A percentile compares a stretch with the other conserved stretches of the same genome.
Conservation (phyloP, 1,140 invertebrate species). For the Alviniconcha marisindica region DNA sequence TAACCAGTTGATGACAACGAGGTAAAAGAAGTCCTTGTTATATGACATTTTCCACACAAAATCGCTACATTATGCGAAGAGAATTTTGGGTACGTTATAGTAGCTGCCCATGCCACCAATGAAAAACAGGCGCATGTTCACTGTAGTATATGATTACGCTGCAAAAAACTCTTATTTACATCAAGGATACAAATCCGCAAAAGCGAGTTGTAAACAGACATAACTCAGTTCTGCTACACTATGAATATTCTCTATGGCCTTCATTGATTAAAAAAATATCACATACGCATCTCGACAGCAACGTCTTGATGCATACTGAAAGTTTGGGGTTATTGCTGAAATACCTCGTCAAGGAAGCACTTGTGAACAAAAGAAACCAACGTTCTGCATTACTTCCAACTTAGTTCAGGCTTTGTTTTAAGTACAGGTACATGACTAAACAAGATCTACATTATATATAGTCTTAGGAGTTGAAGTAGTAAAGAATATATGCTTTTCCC, state of each 20-base stretch:
- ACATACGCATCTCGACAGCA: neutral
- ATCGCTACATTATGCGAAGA: slow-evolving; percentile 7
- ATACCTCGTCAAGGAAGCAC: neutral
- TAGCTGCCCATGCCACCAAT: slow-evolving; percentile 25
- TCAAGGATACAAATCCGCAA: neutral
- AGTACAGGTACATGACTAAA: neutral
- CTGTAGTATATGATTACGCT: neutral
- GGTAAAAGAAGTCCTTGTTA: too few species aligned
- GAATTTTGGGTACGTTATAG: neutral
- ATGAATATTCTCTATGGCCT: neutral
- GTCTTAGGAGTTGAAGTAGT: neutral
- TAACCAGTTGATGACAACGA: too few species aligned
- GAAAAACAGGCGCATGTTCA: neutral
- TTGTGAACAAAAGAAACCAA: slow-evolving; percentile 5
- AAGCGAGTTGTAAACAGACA: neutral
- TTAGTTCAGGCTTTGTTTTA: neutral
- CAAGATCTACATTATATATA: neutral
- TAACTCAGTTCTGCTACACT: neutral
- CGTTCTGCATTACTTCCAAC: neutral
- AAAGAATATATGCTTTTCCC: neutral
- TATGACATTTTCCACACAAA: neutral
- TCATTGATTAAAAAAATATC: slow-evolving; percentile 15
- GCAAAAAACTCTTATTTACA: neutral
- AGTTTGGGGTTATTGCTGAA: neutral
- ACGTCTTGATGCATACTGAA: neutral